Conservation (phyloP, 2,797 vertebrate genomes). For the Acestrorhynchus altus region DNA sequence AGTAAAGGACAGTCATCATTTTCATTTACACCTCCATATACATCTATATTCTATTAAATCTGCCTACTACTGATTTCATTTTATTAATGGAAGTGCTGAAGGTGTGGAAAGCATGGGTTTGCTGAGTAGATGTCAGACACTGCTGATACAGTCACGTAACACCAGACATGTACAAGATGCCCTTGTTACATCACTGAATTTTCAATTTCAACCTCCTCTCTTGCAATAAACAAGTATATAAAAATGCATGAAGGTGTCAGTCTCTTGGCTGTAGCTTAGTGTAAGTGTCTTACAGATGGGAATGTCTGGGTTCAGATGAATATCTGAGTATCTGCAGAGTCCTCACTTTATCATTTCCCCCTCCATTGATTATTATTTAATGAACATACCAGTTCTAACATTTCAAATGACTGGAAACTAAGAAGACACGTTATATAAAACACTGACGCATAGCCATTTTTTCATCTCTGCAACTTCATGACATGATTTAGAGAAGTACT, state of each 20-base stretch:
- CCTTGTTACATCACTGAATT: constrained; percentile 17
- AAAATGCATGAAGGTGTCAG: neutral
- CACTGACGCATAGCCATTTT: neutral
- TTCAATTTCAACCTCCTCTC: neutral
- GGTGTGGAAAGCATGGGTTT: neutral
- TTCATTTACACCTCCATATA: neutral
- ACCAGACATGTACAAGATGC: neutral
- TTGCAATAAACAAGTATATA: neutral
- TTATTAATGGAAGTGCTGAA: neutral
- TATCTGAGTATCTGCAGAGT: neutral
- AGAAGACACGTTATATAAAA: neutral
- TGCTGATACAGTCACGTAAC: neutral
- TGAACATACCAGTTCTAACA: neutral
- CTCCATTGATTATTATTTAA: constrained; percentile 5
- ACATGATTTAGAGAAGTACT: neutral
- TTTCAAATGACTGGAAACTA: neutral
- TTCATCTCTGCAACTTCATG: constrained; percentile 14
- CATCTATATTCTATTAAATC: neutral
- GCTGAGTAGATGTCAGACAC: neutral
- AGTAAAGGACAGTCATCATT: too few relatives aligned
- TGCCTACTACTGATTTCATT: neutral
- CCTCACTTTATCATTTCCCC: neutral
- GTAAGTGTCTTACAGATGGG: neutral
- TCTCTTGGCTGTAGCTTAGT: neutral
- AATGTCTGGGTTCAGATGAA: constrained; percentile 11